These are phyloP conservation scores for Sarcophaga subvicina DNA, from an alignment of 2,888 invertebrate species.

Conservation along the genomic window DNA sequence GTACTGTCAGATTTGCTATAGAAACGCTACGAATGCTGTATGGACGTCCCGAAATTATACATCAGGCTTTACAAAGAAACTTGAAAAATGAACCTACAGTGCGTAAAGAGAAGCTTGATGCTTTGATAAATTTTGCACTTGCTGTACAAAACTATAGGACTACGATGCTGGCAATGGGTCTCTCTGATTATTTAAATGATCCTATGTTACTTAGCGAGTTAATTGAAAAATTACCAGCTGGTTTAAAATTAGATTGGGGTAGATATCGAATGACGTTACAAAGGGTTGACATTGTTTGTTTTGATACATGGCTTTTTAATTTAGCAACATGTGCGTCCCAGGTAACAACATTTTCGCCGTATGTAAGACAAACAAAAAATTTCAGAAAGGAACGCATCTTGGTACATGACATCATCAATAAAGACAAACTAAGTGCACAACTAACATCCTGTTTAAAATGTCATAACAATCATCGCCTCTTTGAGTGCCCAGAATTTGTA, in stretches of 20 bases:
- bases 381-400: slow-evolving; percentile 20
- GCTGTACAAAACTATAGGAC: too few relatives aligned
- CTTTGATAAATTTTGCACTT: too few relatives aligned
- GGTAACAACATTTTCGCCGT: neutral
- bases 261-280: too few relatives aligned
- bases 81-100: too few relatives aligned
- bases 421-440: neutral
- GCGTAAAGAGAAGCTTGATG: too few relatives aligned
- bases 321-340: slow-evolving; percentile 19
- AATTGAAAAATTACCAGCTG: slow-evolving; percentile 12
- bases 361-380: slow-evolving; percentile 2
- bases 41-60: too few relatives aligned
- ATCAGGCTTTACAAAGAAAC: too few relatives aligned
- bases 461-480: slow-evolving; percentile 37
- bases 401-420: slow-evolving; percentile 17
- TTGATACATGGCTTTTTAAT: neutral
- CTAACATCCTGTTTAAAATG: slow-evolving; percentile 28
- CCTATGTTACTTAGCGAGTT: slow-evolving; percentile 19
- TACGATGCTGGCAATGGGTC: too few relatives aligned
- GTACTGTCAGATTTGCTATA: too few relatives aligned
- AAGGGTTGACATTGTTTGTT: too few relatives aligned
- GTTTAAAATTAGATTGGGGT: neutral
- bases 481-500: slow-evolving; percentile 42
- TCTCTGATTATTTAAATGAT: slow-evolving; percentile 12
- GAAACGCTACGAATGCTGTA: too few relatives aligned